These are phyloP conservation scores for Helicoverpa zea DNA, from an alignment of 1,140 invertebrate species.

Conservation along the genomic window DNA sequence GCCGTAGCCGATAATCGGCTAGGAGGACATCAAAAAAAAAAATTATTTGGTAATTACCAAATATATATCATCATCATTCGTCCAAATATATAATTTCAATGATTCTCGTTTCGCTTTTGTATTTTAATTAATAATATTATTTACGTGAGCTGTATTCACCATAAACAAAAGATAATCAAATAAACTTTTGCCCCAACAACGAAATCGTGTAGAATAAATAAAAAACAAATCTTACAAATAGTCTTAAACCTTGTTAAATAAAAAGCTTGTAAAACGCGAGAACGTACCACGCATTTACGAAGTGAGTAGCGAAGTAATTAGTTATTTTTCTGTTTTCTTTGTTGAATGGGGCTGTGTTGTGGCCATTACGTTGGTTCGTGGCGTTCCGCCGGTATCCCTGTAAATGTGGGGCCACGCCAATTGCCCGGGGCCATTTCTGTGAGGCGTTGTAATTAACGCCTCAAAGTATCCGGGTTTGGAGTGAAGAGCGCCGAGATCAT, in stretches of 20 bases:
- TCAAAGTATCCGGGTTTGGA: conserved; percentile 46
- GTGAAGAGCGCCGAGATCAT: conserved; percentile 38
- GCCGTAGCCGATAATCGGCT: no score
- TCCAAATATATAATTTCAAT: no score
- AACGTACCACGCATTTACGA: conserved; percentile 45
- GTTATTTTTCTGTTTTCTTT: conserved; percentile 53
- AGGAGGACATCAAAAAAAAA: no score
- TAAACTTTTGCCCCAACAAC: conserved; percentile 6
- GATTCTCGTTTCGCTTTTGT: neutral
- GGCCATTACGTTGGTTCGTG: conserved; percentile 51
- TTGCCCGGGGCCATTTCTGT: conserved; percentile 52
- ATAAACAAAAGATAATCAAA: conserved; percentile 11
- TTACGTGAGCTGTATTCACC: conserved; percentile 3
- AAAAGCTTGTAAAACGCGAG: conserved; percentile 40
- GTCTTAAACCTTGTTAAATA: conserved; percentile 39
- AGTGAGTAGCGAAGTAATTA: conserved; percentile 43
- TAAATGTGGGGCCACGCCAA: conserved; percentile 52
- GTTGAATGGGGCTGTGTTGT: conserved; percentile 50
- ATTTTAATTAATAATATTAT: neutral
- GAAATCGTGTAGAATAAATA: conserved; percentile 23
- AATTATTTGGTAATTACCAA: neutral
- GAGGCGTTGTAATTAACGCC: conserved; percentile 55
- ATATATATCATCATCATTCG: no score
- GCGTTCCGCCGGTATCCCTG: conserved; percentile 51
- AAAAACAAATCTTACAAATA: conserved; percentile 37